A percentile compares a stretch with the other conserved stretches of the same genome.
phyloP scores from a whole-genome alignment of 2,888 invertebrate genomes.

The Nemotelus nigrinus region DNA sequence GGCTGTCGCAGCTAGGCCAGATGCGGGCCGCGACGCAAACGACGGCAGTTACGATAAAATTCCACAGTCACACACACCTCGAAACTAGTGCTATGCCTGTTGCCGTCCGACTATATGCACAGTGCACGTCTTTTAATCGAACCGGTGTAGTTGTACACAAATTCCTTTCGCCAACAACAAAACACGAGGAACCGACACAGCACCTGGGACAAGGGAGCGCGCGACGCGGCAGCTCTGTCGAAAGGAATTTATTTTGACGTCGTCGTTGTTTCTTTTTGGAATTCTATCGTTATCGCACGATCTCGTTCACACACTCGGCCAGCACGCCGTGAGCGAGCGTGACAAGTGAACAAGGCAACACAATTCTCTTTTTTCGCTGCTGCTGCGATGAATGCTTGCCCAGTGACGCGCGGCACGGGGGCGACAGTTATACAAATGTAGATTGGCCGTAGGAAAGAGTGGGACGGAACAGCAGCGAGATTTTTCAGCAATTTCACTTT shows the following conservation, averaged over 20 bases:
- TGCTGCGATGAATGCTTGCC: constrained; percentile 5
- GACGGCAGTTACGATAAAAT: constrained; percentile 37
- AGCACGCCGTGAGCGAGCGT: constrained; percentile 7
- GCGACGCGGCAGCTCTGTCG: constrained; percentile 17
- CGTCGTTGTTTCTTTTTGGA: constrained; percentile 40
- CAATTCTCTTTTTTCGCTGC: constrained; percentile 31
- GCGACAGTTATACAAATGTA: constrained; percentile 24
- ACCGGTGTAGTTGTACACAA: constrained; percentile 27
- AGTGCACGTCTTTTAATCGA: not conserved
- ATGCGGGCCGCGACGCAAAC: not conserved
- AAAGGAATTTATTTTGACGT: constrained; percentile 44
- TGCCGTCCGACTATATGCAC: constrained; percentile 13
- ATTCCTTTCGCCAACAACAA: constrained; percentile 43
- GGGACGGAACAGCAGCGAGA: constrained; percentile 27
- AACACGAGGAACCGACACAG: constrained; percentile 17
- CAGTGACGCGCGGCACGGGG: constrained; percentile 10
- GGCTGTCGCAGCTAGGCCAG: not conserved
- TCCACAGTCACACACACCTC: constrained; percentile 34
- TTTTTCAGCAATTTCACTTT: constrained; percentile 40
- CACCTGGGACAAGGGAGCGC: not conserved
- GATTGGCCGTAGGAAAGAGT: constrained; percentile 30
- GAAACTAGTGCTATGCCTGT: not conserved
- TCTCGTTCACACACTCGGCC: constrained; percentile 15
- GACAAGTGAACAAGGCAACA: not conserved
- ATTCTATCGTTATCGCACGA: constrained; percentile 21